Percentiles rank a stretch among this genome's conserved stretches.
phyloP scores from a whole-genome alignment of 2,888 invertebrate genomes.

The Heterodera filipjevi region DNA sequence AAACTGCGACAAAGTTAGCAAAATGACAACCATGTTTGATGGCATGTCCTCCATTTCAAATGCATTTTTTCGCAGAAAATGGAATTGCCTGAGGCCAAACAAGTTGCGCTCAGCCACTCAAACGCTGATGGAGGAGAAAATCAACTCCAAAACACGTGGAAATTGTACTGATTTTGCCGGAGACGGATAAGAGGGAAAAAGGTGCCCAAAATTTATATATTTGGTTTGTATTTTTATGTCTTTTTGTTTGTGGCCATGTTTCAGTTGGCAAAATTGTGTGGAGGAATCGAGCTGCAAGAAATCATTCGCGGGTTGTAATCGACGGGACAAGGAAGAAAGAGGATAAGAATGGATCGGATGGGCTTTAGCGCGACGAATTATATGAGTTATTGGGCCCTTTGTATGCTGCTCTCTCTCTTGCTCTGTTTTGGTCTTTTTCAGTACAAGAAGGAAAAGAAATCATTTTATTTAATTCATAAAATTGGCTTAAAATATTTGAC shows the following conservation, averaged over 20 bases:
- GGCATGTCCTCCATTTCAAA: background rate
- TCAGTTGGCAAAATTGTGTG: conserved; percentile 24
- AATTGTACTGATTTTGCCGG: conserved; percentile 68
- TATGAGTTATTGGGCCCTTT: background rate
- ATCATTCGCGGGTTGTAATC: background rate
- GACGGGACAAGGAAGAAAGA: background rate
- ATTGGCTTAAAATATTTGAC: no score
- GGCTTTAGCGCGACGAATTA: background rate
- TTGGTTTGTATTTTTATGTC: no score
- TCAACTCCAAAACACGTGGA: conserved; percentile 95
- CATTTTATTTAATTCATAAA: no score
- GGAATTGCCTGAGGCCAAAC: conserved; percentile 89
- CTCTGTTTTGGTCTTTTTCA: no score
- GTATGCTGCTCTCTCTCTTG: no score
- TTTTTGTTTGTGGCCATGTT: no score
- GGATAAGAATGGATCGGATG: no score
- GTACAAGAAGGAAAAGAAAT: no score
- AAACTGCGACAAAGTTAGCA: conserved; percentile 70
- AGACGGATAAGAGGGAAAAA: conserved; percentile 48
- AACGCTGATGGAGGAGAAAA: conserved; percentile 99
- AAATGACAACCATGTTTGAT: no score
- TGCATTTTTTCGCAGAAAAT: conserved; percentile 74
- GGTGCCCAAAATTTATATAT: background rate
- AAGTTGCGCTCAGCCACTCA: conserved; percentile 85
- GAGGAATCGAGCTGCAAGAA: conserved; percentile 7